Conservation (phyloP, 2,888 invertebrate species). For the Amblyjoppa fuscipennis region DNA sequence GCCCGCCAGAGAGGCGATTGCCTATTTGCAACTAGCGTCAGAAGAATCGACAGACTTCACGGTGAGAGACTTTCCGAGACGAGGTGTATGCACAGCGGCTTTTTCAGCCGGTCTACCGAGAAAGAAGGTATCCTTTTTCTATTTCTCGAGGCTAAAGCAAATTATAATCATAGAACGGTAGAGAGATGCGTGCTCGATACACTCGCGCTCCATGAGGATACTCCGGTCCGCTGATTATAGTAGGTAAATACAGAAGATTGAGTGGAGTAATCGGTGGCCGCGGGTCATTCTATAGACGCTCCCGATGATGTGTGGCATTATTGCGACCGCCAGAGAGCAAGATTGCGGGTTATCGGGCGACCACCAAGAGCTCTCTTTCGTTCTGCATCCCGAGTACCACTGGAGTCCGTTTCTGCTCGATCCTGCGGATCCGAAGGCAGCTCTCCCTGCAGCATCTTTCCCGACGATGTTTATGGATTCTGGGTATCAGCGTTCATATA, state of each 20-base stretch:
- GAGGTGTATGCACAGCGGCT: neutral
- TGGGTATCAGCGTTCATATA: constrained; percentile 18
- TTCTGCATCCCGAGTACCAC: constrained; percentile 33
- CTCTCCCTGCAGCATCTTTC: neutral
- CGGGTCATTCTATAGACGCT: constrained; percentile 58
- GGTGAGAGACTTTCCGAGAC: neutral
- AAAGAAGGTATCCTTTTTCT: constrained; percentile 19
- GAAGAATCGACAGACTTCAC: neutral
- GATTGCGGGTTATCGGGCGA: constrained; percentile 68
- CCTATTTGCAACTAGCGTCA: neutral
- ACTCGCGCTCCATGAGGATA: constrained; percentile 41
- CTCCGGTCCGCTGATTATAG: constrained; percentile 67
- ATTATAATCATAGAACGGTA: constrained; percentile 60
- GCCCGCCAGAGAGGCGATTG: neutral
- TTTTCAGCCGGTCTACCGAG: constrained; percentile 31
- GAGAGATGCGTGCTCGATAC: constrained; percentile 40
- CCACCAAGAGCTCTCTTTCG: constrained; percentile 26
- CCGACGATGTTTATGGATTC: constrained; percentile 46
- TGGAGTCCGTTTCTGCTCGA: constrained; percentile 39
- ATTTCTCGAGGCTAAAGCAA: constrained; percentile 41
- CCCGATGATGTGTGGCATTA: constrained; percentile 69
- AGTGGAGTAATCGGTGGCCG: constrained; percentile 62
- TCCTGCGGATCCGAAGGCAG: constrained; percentile 16
- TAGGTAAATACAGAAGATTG: constrained; percentile 70
- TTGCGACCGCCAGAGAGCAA: constrained; percentile 59